Percentiles rank a stretch among this genome's conserved stretches.
Evolutionary conservation across 2,888 invertebrate species (phyloP).

Genomic region (Dryadula phaetusa): DNA sequence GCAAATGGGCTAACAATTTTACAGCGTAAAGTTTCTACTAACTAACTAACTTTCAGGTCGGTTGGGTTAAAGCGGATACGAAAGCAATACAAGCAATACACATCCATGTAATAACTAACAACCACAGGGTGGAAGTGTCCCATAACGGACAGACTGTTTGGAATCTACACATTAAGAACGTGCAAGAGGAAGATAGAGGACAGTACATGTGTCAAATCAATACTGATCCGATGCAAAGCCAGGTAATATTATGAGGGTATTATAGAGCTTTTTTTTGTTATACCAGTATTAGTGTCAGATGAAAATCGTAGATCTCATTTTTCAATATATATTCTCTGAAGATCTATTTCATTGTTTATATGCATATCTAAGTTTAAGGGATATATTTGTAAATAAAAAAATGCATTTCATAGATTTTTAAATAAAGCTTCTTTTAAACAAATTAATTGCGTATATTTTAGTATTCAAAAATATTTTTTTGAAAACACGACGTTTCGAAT

Average conservation of each 20-base stretch:
- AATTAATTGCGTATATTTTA: no score
- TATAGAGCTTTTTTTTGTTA: no score
- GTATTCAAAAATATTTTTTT: no score
- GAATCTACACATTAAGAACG: constrained; percentile 94
- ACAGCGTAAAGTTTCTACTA: constrained; percentile 8
- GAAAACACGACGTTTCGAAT: no score
- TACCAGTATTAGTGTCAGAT: no score
- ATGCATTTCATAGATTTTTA: no score
- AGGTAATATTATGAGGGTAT: constrained; percentile 82
- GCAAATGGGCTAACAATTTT: not conserved
- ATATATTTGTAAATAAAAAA: no score
- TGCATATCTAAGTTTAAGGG: no score
- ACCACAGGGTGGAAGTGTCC: constrained; percentile 93
- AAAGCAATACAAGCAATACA: constrained; percentile 97
- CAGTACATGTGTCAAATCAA: constrained; percentile 98
- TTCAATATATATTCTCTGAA: no score
- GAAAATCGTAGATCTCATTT: no score
- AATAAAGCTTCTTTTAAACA: no score
- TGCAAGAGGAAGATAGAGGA: constrained; percentile 94
- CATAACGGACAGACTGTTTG: constrained; percentile 94
- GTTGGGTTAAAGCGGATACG: constrained; percentile 96
- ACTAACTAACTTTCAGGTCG: constrained; percentile 86
- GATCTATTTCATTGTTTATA: no score
- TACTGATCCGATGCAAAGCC: constrained; percentile 97
- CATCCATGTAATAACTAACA: constrained; percentile 96